phyloP scores from a whole-genome alignment of 2,113 vertebrate species.

The Hippocampus mohnikei region DNA sequence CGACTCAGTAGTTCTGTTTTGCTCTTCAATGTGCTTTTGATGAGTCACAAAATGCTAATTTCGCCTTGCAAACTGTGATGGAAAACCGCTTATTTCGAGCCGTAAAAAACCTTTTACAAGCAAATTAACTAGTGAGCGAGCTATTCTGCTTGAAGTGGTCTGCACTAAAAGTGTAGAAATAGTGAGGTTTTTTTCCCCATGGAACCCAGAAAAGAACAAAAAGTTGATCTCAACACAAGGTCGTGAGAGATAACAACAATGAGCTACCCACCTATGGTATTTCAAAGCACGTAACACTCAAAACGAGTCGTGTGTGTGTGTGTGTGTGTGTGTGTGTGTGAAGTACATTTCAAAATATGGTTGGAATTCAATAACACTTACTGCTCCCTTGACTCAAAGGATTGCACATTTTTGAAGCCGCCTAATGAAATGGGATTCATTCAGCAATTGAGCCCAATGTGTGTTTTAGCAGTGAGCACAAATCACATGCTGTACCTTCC shows the following conservation, averaged over 20 bases:
- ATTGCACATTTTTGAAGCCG: not conserved
- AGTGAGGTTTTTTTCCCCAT: not conserved
- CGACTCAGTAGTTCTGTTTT: too few species aligned
- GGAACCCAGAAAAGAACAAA: not conserved
- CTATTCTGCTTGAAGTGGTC: not conserved
- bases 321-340: not conserved
- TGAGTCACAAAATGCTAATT: too few species aligned
- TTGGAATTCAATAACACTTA: too few species aligned
- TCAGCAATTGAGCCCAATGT: not conserved
- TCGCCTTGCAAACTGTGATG: too few species aligned
- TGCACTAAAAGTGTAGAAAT: not conserved
- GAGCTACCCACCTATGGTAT: conserved; percentile 37
- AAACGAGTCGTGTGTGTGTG: conserved; percentile 2
- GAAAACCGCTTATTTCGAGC: too few species aligned
- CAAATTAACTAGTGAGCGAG: not conserved
- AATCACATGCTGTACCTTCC: conserved; percentile 48
- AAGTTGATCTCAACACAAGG: not conserved
- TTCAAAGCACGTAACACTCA: conserved; percentile 19
- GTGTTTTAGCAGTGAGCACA: not conserved
- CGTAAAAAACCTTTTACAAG: not conserved
- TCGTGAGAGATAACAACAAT: conserved; percentile 10
- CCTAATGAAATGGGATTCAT: not conserved
- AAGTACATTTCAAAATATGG: not conserved
- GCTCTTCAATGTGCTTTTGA: too few species aligned
- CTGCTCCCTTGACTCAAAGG: not conserved